These are phyloP conservation scores for Dasypolia templi DNA, from an alignment of 2,888 invertebrate genomes.

Conservation along the genomic window DNA sequence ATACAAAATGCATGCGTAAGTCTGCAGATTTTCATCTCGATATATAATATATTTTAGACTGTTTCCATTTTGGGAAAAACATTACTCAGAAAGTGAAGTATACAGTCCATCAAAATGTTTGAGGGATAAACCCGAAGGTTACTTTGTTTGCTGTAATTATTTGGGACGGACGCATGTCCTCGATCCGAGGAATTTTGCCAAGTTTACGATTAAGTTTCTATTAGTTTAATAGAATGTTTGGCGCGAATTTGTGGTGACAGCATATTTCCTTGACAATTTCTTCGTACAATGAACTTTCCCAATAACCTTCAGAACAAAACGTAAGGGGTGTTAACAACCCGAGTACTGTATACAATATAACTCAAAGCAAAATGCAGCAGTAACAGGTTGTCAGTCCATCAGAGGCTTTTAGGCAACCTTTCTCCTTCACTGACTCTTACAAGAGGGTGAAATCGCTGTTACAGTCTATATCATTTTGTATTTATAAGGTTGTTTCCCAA, in stretches of 20 bases:
- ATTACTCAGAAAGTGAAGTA: slow-evolving; percentile 49
- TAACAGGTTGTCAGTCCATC: slow-evolving; percentile 57
- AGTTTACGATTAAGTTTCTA: slow-evolving; percentile 43
- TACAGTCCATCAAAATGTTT: slow-evolving; percentile 54
- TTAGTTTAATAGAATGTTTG: slow-evolving; percentile 27
- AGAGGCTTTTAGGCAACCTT: slow-evolving; percentile 48
- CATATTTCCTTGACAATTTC: neutral
- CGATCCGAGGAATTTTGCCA: slow-evolving; percentile 36
- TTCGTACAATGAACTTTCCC: slow-evolving; percentile 14
- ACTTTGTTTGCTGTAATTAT: slow-evolving; percentile 54
- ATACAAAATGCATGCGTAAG: slow-evolving; percentile 18
- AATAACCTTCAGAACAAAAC: neutral
- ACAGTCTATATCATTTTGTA: slow-evolving; percentile 35
- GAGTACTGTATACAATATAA: slow-evolving; percentile 21
- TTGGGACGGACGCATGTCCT: slow-evolving; percentile 35
- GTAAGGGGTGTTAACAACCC: neutral
- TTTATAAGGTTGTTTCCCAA: slow-evolving; percentile 5
- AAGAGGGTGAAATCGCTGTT: slow-evolving; percentile 52
- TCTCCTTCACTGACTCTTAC: slow-evolving; percentile 55
- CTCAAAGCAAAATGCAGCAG: slow-evolving; percentile 32
- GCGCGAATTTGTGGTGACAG: slow-evolving; percentile 14
- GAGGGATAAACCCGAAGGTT: slow-evolving; percentile 37
- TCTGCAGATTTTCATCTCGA: slow-evolving; percentile 22
- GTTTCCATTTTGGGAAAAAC: slow-evolving; percentile 39
- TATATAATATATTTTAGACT: slow-evolving; percentile 30